Conservation (phyloP, 2,888 invertebrate species). For the Melanostoma mellinum region DNA sequence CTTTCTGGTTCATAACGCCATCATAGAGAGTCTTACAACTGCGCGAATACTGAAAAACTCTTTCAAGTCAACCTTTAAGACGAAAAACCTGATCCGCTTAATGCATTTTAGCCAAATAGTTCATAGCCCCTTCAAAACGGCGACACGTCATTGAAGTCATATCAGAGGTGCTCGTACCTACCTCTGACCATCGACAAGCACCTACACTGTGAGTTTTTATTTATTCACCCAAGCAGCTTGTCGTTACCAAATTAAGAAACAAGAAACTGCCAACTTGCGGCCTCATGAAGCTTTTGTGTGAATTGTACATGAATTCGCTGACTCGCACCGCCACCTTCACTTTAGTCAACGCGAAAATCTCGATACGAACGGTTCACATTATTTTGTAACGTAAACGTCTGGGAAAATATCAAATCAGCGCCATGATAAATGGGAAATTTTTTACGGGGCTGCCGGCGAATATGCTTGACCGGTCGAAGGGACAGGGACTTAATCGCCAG, state of each 20-base stretch:
- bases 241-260: conserved; percentile 67
- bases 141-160: conserved; percentile 3
- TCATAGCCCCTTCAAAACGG: neutral
- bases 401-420: neutral
- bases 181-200: conserved; percentile 63
- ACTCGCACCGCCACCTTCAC: conserved; percentile 47
- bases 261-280: conserved; percentile 26
- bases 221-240: conserved; percentile 37
- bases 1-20: conserved; percentile 33
- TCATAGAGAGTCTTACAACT: conserved; percentile 18
- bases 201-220: conserved; percentile 61
- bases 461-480: conserved; percentile 79
- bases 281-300: conserved; percentile 9
- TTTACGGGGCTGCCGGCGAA: conserved; percentile 80
- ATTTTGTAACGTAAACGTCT: conserved; percentile 3
- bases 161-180: conserved; percentile 4
- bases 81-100: conserved; percentile 36
- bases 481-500: conserved; percentile 78
- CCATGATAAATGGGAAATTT: conserved; percentile 82
- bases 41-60: conserved; percentile 29
- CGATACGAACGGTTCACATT: conserved; percentile 58
- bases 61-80: conserved; percentile 21
- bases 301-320: conserved; percentile 41
- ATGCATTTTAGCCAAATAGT: conserved; percentile 48
- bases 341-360: conserved; percentile 68